Conservation (phyloP, 2,797 vertebrate genomes). For the Semaprochilodus insignis region DNA sequence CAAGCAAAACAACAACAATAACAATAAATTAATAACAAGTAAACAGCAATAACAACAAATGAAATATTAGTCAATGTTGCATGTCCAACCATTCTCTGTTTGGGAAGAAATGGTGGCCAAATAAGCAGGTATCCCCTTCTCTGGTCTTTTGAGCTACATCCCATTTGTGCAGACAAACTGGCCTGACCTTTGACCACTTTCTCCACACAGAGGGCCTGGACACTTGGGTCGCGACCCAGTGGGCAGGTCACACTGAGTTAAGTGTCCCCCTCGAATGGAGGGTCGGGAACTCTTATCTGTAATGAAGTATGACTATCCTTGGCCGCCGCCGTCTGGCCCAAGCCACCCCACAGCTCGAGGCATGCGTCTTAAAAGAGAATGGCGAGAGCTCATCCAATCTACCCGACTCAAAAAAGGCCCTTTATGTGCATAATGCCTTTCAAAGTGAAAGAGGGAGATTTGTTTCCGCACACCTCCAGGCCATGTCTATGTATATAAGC, state of each 20-base stretch:
- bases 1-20: neutral
- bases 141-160: neutral
- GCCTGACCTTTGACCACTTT: conserved; percentile 56
- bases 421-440: conserved; percentile 47
- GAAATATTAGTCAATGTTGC: neutral
- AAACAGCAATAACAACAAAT: neutral
- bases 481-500: conserved; percentile 33
- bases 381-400: conserved; percentile 43
- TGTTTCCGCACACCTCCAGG: conserved; percentile 40
- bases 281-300: conserved; percentile 53
- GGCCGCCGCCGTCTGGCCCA: conserved; percentile 42
- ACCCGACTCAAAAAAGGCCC: conserved; percentile 9
- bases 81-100: neutral
- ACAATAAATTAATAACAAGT: too few species aligned
- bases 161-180: conserved; percentile 23
- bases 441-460: conserved; percentile 43
- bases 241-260: conserved; percentile 60
- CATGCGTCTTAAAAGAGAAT: conserved; percentile 37
- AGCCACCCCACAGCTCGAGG: conserved; percentile 46
- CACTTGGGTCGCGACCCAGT: conserved; percentile 67
- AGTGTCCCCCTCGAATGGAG: conserved; percentile 49
- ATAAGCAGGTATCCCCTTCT: too few species aligned
- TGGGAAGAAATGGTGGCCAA: neutral
- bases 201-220: conserved; percentile 64
- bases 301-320: conserved; percentile 49